phyloP scores from a whole-genome alignment of 1,140 invertebrate species.

The Plutomurus gul region DNA sequence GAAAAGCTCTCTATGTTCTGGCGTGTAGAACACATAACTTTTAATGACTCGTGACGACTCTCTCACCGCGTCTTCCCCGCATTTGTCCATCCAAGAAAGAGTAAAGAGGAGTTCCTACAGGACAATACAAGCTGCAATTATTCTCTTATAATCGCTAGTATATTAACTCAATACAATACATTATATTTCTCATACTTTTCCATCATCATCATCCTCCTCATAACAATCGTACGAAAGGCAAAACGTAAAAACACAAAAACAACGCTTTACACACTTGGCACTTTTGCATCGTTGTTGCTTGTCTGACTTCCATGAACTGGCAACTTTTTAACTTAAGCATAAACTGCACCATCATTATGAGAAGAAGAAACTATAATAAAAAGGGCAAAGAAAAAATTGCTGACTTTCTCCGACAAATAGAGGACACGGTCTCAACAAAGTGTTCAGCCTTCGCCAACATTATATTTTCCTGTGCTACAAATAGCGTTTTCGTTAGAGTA shows the following conservation, averaged over 20 bases:
- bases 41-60: constrained; percentile 83
- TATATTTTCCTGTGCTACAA: no score
- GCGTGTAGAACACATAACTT: constrained; percentile 89
- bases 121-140: not conserved
- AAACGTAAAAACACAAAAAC: not conserved
- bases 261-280: not conserved
- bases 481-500: no score
- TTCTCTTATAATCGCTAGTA: not conserved
- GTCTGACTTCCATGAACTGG: no score
- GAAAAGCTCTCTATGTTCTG: constrained; percentile 91
- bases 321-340: no score
- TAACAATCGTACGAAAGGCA: not conserved
- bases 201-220: not conserved
- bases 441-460: no score
- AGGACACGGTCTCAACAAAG: no score
- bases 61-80: constrained; percentile 67
- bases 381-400: no score
- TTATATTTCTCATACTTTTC: no score
- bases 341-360: no score
- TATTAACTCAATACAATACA: not conserved
- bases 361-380: no score
- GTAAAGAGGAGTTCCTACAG: constrained; percentile 67
- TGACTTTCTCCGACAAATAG: no score
- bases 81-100: constrained; percentile 78
- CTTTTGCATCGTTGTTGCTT: not conserved